Evolutionary conservation across 2,888 invertebrate species (phyloP).

Genomic region (Eulithis prunata): DNA sequence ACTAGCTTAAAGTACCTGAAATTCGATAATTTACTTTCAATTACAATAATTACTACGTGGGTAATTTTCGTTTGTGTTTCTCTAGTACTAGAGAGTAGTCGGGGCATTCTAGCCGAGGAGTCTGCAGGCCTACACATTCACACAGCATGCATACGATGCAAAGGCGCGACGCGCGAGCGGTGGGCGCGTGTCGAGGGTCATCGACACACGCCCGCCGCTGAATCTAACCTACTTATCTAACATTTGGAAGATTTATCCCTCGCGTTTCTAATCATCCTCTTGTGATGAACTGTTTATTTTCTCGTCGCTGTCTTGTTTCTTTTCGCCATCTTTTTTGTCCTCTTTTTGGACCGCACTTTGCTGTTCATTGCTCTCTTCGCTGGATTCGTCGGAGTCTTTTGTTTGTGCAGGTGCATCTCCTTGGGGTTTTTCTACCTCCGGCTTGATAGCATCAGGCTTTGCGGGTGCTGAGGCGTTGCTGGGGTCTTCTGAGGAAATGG

Average conservation of each 20-base stretch:
- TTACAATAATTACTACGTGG: constrained; percentile 78
- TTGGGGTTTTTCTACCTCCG: constrained; percentile 9
- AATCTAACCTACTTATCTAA: constrained; percentile 61
- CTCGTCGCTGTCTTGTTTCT: constrained; percentile 39
- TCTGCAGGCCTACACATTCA: constrained; percentile 53
- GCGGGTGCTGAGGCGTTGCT: constrained; percentile 38
- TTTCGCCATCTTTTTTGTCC: constrained; percentile 39
- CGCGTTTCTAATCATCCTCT: constrained; percentile 52
- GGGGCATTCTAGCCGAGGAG: constrained; percentile 51
- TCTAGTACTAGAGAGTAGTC: constrained; percentile 74
- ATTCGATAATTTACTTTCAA: constrained; percentile 82
- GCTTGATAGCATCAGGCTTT: constrained; percentile 7
- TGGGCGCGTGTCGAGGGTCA: constrained; percentile 79
- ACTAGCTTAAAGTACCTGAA: constrained; percentile 78
- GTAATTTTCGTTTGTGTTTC: constrained; percentile 76
- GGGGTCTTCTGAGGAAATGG: constrained; percentile 26
- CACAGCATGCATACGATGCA: constrained; percentile 49
- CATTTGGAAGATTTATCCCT: constrained; percentile 52
- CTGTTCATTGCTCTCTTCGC: constrained; percentile 46
- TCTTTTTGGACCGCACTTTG: no score
- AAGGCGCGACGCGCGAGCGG: constrained; percentile 60
- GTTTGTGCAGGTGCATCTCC: constrained; percentile 44
- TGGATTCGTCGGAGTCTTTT: constrained; percentile 59
- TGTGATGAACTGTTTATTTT: constrained; percentile 54
- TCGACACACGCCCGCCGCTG: constrained; percentile 81